phyloP scores from a whole-genome alignment of 2,113 vertebrate genomes.

The Cynopterus brachyotis region DNA sequence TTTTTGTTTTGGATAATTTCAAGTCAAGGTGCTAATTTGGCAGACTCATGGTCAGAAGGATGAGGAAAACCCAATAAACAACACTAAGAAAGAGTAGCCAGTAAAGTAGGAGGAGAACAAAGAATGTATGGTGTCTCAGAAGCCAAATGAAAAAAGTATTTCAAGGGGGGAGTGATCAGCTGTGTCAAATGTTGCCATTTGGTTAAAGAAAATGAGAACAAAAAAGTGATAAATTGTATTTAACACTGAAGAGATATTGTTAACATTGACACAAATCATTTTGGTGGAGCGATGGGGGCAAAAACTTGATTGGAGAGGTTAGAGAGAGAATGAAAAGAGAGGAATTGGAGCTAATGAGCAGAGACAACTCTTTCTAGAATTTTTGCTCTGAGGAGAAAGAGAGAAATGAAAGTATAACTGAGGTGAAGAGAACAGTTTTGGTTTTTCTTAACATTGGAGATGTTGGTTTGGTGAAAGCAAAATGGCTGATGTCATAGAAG shows the following conservation, averaged over 20 bases:
- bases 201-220: not conserved
- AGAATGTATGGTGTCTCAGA: not conserved
- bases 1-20: not conserved
- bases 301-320: not conserved
- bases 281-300: not conserved
- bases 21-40: not conserved
- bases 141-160: not conserved
- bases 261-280: not conserved
- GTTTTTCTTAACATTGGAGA: not conserved
- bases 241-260: slow-evolving; percentile 9
- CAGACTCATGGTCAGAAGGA: not conserved
- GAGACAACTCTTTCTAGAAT: not conserved
- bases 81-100: not conserved
- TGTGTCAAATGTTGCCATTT: not conserved
- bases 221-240: not conserved
- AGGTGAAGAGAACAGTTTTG: not conserved
- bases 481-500: not conserved
- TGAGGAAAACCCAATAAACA: not conserved
- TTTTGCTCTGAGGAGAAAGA: slow-evolving; percentile 5
- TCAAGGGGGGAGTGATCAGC: not conserved
- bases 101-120: not conserved
- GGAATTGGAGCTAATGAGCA: not conserved
- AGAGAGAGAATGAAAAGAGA: not conserved
- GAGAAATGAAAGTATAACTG: not conserved
- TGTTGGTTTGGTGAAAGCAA: slow-evolving; percentile 5